Base-by-base conservation (phyloP, 2,888 invertebrate species). In the Leptinotarsa haldemani region DNA sequence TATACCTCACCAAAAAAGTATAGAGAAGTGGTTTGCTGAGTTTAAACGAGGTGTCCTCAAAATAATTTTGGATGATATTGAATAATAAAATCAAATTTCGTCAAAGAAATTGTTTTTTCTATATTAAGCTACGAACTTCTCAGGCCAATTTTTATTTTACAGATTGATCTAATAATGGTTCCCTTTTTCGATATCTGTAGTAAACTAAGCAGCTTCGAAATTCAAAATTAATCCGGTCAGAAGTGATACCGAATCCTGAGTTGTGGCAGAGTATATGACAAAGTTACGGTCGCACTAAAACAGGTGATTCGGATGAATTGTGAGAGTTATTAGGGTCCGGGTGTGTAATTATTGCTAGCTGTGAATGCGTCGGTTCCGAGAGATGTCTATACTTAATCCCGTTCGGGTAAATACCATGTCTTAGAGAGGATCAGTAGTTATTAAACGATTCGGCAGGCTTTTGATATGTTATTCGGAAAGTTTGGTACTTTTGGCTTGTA, bases 221-320 rank as follows among this genome's bases (percentile, higher is more conserved):
- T 61, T 16, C 61, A 25, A n/a, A 20, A 15, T n/a, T 56, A 58
- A 58, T 56, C 53, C 68, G 58, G 68, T 56, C 68, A 13, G 68
- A 1, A 15, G 68, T 68, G 47, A 68, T 68, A 47, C 68, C 68
- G 22, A 22, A 56, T 46, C 68, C 56, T 56, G 46, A 68, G 46
- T 68, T 56, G 30, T 48, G 56, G 68, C 68, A 68, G 40, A 40
- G 56, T 68, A 68, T 56, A 56, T 56, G 68, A 56, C 68, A 56
- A 46, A 68, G 68, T 68, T 68, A 68, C 46, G 46, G 22, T 50
- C 58, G 79, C 83, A 84, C 82, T 84, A 84, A 84, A 84, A 79
- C 84, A 84, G 83, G 84, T 84, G 83, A 84, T 84, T 84, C 81
- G 80, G 69, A 79, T 79, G 82, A 83, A 84, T 82, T 83, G 83